A percentile compares a stretch with the other conserved stretches of the same genome.
These are phyloP conservation scores for Genyomyrus donnyi DNA, from an alignment of 2,113 vertebrate species.

Conservation along the genomic window DNA sequence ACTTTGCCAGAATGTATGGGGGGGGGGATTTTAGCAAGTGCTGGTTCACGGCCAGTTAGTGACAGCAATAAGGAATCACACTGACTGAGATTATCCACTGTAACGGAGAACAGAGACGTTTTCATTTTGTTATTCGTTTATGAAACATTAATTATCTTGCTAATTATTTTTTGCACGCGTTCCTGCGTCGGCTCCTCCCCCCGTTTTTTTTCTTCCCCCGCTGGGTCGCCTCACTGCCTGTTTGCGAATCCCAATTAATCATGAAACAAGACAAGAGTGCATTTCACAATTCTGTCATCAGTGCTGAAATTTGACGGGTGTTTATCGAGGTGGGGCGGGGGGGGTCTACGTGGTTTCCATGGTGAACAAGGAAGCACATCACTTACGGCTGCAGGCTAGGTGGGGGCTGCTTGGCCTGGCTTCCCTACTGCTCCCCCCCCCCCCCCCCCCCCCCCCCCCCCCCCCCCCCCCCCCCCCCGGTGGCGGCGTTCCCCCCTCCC, in stretches of 20 bases:
- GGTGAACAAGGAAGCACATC: neutral
- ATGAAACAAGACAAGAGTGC: slow-evolving; percentile 5
- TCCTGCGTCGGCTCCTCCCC: neutral
- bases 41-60: neutral
- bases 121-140: slow-evolving; percentile 11
- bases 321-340: neutral
- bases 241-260: neutral
- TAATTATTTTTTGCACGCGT: slow-evolving; percentile 12
- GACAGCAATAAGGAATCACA: neutral
- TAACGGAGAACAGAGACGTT: slow-evolving; percentile 11
- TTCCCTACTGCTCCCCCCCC: neutral
- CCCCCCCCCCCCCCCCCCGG: accelerated
- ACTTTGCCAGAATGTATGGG: neutral
- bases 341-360: neutral
- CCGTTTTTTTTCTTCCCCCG: neutral
- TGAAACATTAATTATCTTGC: slow-evolving; percentile 8
- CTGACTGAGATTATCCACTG: slow-evolving; percentile 14
- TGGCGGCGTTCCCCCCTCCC: too few species aligned
- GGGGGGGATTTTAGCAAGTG: neutral
- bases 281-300: neutral
- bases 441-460: neutral
- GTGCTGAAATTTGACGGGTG: neutral
- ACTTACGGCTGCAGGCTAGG: neutral
- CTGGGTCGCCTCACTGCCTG: slow-evolving; percentile 9
- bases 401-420: neutral